Base-by-base conservation (phyloP, 2,797 vertebrate species). In the Perodicticus potto region DNA sequence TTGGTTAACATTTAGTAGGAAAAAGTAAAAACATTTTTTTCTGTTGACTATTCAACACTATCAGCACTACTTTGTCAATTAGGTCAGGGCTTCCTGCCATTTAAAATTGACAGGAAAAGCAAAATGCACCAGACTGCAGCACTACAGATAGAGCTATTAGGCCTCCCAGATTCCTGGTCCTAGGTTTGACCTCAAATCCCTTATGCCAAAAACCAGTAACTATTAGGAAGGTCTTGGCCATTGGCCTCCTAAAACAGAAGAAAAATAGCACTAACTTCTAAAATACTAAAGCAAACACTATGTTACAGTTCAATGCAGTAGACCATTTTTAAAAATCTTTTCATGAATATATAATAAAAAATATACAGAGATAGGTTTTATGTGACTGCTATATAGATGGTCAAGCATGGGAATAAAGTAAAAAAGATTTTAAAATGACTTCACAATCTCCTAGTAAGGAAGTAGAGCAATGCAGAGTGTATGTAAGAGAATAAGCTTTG, bases 31-130 rank as follows among this genome's bases (percentile, higher is more conserved):
- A 77, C 63, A 84, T 77, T 78, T 76, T 76, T 76, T 93, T 86
- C 80, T 94, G 55, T 89, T 94, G 65, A 96, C 90, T 93, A 96
- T 40, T 40, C 40, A 40, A 40, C 40, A 40, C 40, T 40, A 40
- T 40, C 91, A 76, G 76, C 74, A 94, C 82, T 27, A 95, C 57
- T 69, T 95, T 82, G 92, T 97, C 93, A 97, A 95, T 95, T 96
- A 97, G 95, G 96, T 96, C 97, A 98, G 95, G 89, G 89, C 67
- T 97, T 96, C 77, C 49, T 96, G 97, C 92, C 92, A 95, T 91
- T 97, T 95, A 96, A 97, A 96, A 97, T 86, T 95, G 96, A 97
- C 80, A 97, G 93, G 92, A 96, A 96, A 97, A 87, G 94, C 91
- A 96, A 92, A 96, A 84, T 90, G 89, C 95, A 77, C 77, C 89